A percentile compares a stretch with the other conserved stretches of the same genome.
Evolutionary conservation across 2,797 vertebrate species (phyloP).

Genomic region (Limnodromus scolopaceus): DNA sequence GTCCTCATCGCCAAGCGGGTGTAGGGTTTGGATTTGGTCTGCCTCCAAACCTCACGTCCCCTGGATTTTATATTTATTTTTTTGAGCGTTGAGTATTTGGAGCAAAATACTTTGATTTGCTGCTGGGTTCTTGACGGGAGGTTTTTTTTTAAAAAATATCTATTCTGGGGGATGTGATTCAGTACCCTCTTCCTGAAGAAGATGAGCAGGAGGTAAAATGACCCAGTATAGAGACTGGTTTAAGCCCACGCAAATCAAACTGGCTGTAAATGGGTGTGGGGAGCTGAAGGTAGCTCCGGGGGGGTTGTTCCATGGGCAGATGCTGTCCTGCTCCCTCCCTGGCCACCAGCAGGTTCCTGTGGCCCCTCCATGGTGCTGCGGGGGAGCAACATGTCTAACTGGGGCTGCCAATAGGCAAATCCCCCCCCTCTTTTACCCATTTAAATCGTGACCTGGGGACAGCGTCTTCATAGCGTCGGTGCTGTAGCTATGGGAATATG

Average conservation of each 20-base stretch:
- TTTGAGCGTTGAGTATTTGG: not conserved
- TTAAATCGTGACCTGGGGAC: not conserved
- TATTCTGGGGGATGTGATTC: not conserved
- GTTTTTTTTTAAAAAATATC: not conserved
- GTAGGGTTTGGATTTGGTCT: not conserved
- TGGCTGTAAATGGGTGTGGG: rapidly evolving
- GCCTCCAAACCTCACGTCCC: not conserved
- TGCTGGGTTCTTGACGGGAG: not conserved
- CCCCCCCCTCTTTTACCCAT: not conserved
- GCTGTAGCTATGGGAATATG: not conserved
- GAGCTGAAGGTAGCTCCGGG: not conserved
- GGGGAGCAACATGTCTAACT: not conserved
- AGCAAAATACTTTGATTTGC: not conserved
- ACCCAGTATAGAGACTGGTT: not conserved
- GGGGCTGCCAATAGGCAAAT: not conserved
- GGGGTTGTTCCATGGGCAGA: not conserved
- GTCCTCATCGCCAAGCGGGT: rapidly evolving
- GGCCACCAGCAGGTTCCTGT: not conserved
- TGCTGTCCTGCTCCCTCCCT: not conserved
- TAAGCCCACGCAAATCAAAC: not conserved
- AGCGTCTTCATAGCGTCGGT: not conserved
- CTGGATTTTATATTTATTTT: not conserved
- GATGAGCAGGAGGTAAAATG: not conserved
- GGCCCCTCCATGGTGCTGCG: rapidly evolving
- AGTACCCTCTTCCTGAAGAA: not conserved